Evolutionary conservation across 2,888 invertebrate species (phyloP), one percentile per base, ranked within the genome.

Genomic region (Linnaemya vulpina): DNA sequence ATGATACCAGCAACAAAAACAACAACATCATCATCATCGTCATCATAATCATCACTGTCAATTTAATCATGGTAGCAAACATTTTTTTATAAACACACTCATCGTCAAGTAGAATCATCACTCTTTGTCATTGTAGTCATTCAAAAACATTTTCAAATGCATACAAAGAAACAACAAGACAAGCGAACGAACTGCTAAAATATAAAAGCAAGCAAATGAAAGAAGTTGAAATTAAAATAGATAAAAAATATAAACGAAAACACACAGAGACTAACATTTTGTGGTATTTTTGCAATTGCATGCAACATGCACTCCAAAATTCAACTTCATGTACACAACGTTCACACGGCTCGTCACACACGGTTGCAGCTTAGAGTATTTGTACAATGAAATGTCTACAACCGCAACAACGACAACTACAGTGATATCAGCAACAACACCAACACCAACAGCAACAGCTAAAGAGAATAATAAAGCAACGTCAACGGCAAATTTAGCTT

Each of bases 371-470:
- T 90, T 92, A 87, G 87, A 89, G 86, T 91, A 89, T 89, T 90
- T 92, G 88, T 89, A 90, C 88, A 89, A 88, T 86, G 92, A 92
- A 91, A 91, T 91, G 91, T 88, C 89, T 87, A 88, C 89, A 88
- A 63, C 82, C 81, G 65, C 75, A 62, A 51, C 55, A 65, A 25
- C 67, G 79, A 73, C 77, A 65, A 49, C 46, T 46, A 25, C 46
- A 65, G 25, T 49, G 65, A 65, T 25, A 65, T 17, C 49, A 10
- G 60, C 38, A 65, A 49, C n/a, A n/a, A n/a, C n/a, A n/a, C n/a
- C n/a, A n/a, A n/a, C 46, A 38, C 46, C 15, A 65, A 67, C 87
- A 77, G 78, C 85, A 68, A 71, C 87, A 85, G 58, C 82, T 43
- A 35, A 84, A 25, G 49, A 55, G 20, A 25, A 46, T n/a, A n/a